Conservation (phyloP, 2,888 invertebrate species). For the Trypoxylon attenuatum region DNA sequence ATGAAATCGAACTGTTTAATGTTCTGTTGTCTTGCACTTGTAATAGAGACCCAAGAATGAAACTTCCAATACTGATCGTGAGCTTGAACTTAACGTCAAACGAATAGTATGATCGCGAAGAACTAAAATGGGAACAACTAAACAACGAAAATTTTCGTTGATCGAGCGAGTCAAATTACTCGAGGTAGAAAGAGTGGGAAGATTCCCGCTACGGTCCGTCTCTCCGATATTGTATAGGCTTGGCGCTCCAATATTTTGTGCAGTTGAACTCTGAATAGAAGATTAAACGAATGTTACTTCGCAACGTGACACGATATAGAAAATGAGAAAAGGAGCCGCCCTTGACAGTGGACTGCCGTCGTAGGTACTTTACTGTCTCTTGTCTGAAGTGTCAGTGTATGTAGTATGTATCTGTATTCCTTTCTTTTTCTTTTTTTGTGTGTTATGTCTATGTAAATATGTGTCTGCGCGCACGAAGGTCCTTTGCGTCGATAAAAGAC, state of each 20-base stretch:
- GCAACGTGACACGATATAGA: conserved; percentile 18
- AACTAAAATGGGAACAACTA: too few relatives aligned
- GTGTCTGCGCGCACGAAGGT: conserved; percentile 61
- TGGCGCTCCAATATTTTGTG: conserved; percentile 41
- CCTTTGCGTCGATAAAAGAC: conserved; percentile 70
- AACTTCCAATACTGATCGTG: too few relatives aligned
- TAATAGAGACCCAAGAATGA: too few relatives aligned
- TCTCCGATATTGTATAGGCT: conserved; percentile 28
- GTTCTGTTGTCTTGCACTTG: too few relatives aligned
- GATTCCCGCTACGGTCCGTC: conserved; percentile 10
- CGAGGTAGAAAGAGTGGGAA: conserved; percentile 35
- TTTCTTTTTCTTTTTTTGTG: conserved; percentile 4
- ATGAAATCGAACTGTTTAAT: not conserved
- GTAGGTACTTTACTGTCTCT: conserved; percentile 41
- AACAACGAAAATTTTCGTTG: not conserved
- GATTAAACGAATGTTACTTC: conserved; percentile 26
- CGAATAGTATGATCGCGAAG: not conserved
- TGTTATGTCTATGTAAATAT: conserved; percentile 13
- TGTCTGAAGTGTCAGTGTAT: conserved; percentile 7
- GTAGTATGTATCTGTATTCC: conserved; percentile 15
- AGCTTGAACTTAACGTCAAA: not conserved
- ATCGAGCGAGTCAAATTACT: conserved; percentile 29
- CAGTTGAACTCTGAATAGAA: conserved; percentile 45
- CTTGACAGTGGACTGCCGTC: conserved; percentile 50
- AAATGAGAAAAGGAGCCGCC: conserved; percentile 39